Conservation (phyloP, 2,113 vertebrate genomes). For the Geothlypis trichas region DNA sequence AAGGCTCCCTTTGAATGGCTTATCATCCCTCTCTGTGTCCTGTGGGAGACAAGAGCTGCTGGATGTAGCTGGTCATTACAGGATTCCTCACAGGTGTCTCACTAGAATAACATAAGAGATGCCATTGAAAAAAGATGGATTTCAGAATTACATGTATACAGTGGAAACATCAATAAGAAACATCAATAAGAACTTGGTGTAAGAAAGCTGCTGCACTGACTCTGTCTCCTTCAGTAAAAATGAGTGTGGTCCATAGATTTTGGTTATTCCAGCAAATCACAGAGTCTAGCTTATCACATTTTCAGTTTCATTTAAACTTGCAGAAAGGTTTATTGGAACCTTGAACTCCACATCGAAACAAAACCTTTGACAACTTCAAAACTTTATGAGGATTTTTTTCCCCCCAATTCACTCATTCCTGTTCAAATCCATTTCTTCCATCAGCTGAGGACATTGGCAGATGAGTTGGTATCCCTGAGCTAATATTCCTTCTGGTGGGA, state of each 20-base stretch:
- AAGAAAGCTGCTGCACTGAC: background rate
- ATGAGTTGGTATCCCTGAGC: background rate
- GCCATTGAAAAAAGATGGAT: background rate
- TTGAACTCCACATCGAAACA: background rate
- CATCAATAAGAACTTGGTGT: background rate
- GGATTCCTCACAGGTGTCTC: background rate
- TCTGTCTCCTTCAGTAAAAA: background rate
- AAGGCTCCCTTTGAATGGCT: background rate
- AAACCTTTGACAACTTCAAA: background rate
- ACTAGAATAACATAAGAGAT: background rate
- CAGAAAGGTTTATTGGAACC: background rate
- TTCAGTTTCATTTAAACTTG: background rate
- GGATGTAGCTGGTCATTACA: background rate
- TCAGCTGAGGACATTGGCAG: background rate
- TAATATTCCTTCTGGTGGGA: background rate
- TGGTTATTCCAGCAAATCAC: background rate
- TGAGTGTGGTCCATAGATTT: background rate
- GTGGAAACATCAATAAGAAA: background rate
- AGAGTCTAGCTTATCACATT: background rate
- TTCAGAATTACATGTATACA: background rate
- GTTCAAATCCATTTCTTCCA: background rate
- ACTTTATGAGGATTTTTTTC: rapidly evolving
- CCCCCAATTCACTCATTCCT: background rate
- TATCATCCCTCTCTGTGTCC: background rate
- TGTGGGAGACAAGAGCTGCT: background rate